A percentile compares a stretch with the other conserved stretches of the same genome.
These are phyloP conservation scores for Rhynchomys soricoides DNA, from an alignment of 2,113 vertebrate species.

Conservation along the genomic window DNA sequence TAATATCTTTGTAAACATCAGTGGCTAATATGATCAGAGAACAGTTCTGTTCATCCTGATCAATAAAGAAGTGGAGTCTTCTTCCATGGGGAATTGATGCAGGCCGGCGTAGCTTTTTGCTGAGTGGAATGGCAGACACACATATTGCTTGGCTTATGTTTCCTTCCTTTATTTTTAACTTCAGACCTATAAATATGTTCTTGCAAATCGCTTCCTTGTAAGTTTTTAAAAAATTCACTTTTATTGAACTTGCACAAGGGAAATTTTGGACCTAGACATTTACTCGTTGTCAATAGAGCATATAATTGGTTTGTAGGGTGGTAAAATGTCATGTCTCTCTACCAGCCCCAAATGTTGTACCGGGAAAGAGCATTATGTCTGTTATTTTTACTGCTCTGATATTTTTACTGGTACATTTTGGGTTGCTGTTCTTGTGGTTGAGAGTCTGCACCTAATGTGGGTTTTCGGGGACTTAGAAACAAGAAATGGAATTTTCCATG, in stretches of 20 bases:
- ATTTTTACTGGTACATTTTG: constrained; percentile 56
- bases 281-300: constrained; percentile 27
- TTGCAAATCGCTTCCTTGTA: constrained; percentile 59
- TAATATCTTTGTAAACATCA: constrained; percentile 78
- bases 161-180: constrained; percentile 67
- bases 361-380: constrained; percentile 31
- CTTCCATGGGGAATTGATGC: neutral
- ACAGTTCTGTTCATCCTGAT: constrained; percentile 81
- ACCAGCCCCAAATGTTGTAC: constrained; percentile 14
- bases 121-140: constrained; percentile 74
- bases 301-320: constrained; percentile 9
- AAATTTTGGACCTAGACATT: constrained; percentile 52
- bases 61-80: constrained; percentile 82
- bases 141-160: constrained; percentile 72
- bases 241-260: constrained; percentile 40
- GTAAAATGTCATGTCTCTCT: neutral
- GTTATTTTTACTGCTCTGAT: constrained; percentile 59
- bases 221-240: constrained; percentile 57
- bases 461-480: constrained; percentile 23
- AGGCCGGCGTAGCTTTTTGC: constrained; percentile 56
- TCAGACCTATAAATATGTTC: constrained; percentile 47
- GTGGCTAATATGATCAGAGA: constrained; percentile 83
- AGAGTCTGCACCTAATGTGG: constrained; percentile 36
- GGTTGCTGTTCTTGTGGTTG: constrained; percentile 51
- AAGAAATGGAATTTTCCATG: constrained; percentile 54